A percentile compares a stretch with the other conserved stretches of the same genome.
These are phyloP conservation scores for Bombus breviceps DNA, from an alignment of 1,140 invertebrate species.

Conservation along the genomic window DNA sequence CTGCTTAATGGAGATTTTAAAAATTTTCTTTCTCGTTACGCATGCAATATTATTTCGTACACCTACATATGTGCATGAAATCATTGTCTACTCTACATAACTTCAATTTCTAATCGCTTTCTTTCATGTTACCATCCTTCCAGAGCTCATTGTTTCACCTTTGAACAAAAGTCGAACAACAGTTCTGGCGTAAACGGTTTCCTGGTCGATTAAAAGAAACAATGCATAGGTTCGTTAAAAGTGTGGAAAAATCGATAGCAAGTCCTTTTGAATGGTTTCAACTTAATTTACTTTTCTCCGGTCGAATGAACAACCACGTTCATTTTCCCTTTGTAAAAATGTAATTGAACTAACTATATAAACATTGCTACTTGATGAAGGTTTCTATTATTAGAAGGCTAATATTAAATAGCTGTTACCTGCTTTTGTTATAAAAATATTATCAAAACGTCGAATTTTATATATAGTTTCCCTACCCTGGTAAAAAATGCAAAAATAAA, in stretches of 20 bases:
- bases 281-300: slow-evolving; percentile 24
- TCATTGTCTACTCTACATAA: neutral
- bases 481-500: neutral
- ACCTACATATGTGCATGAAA: no score
- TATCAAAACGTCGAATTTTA: neutral
- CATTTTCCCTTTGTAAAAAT: neutral
- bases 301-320: neutral
- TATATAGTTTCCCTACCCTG: fast-evolving
- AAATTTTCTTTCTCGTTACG: neutral
- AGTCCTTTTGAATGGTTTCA: slow-evolving; percentile 22
- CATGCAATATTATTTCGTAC: neutral
- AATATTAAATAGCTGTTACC: neutral
- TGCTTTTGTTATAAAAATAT: neutral
- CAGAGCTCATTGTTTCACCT: neutral
- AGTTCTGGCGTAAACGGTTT: slow-evolving; percentile 13
- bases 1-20: neutral
- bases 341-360: neutral
- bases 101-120: neutral
- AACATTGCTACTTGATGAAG: neutral
- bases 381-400: neutral
- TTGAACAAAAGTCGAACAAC: slow-evolving; percentile 6
- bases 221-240: slow-evolving; percentile 29
- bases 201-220: slow-evolving; percentile 33
- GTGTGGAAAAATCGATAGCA: slow-evolving; percentile 17
- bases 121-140: neutral